These are phyloP conservation scores for Plutomurus gul DNA, from an alignment of 1,140 invertebrate species.

Conservation along the genomic window DNA sequence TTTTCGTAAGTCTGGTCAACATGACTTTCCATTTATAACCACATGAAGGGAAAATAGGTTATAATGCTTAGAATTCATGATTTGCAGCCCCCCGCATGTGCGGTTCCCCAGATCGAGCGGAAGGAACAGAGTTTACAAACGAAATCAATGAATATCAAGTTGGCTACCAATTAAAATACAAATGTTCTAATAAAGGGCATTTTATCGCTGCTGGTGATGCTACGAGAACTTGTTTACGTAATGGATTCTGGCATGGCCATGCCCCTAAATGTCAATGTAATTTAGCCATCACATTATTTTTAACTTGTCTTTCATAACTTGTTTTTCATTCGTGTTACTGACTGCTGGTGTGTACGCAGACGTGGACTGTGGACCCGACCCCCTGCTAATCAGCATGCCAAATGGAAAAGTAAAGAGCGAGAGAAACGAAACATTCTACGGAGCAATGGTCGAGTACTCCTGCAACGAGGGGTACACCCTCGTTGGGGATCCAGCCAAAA, in stretches of 20 bases:
- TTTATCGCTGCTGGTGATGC: constrained; percentile 73
- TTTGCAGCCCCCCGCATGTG: constrained; percentile 77
- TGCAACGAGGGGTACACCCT: constrained; percentile 85
- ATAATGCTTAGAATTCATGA: background rate
- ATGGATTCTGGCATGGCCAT: constrained; percentile 78
- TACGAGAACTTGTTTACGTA: constrained; percentile 69
- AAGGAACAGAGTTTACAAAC: constrained; percentile 55
- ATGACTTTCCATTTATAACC: constrained; percentile 10
- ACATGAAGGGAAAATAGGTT: background rate
- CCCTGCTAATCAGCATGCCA: constrained; percentile 62
- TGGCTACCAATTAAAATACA: constrained; percentile 73
- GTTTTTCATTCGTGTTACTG: constrained; percentile 20
- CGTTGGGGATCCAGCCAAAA: constrained; percentile 68
- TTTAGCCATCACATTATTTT: constrained; percentile 53
- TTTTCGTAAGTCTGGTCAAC: constrained; percentile 59
- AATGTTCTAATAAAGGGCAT: constrained; percentile 76
- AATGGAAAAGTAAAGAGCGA: constrained; percentile 61
- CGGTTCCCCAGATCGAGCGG: constrained; percentile 80
- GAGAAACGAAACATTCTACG: constrained; percentile 71
- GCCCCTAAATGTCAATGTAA: constrained; percentile 85
- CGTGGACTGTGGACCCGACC: constrained; percentile 77
- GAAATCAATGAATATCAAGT: constrained; percentile 63
- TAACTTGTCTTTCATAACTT: background rate
- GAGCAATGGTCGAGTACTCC: constrained; percentile 72
- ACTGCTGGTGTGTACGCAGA: constrained; percentile 61